Evolutionary conservation across 2,797 vertebrate genomes (phyloP).

Genomic region (Danio choprae): DNA sequence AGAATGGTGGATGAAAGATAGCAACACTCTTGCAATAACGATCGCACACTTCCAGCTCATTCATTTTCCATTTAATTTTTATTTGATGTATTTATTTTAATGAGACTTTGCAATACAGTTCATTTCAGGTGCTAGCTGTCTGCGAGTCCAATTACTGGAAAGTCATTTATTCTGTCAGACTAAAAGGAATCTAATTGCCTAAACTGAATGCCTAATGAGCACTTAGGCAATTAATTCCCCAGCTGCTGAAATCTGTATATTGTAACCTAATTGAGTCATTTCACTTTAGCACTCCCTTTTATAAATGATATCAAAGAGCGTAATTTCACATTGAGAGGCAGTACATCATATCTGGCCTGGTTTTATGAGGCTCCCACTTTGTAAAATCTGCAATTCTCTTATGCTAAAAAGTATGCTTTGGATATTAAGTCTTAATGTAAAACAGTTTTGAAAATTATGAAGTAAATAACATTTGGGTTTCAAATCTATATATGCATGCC

Average conservation of each 20-base stretch:
- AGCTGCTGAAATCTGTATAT: constrained; percentile 77
- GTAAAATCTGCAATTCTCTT: constrained; percentile 4
- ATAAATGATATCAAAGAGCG: constrained; percentile 50
- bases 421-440: neutral
- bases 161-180: constrained; percentile 74
- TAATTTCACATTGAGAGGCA: constrained; percentile 46
- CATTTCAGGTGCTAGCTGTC: constrained; percentile 70
- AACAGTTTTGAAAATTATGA: neutral
- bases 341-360: constrained; percentile 25
- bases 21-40: constrained; percentile 63
- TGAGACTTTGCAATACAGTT: constrained; percentile 76
- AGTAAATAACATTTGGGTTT: neutral
- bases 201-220: constrained; percentile 78
- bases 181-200: constrained; percentile 75
- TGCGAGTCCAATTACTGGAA: constrained; percentile 75
- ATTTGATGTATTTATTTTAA: constrained; percentile 80
- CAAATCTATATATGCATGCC: neutral
- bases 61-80: constrained; percentile 72
- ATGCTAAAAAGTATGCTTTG: neutral
- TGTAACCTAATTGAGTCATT: constrained; percentile 76
- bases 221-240: constrained; percentile 77
- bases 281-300: constrained; percentile 69
- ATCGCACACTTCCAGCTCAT: constrained; percentile 67
- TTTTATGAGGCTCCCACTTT: constrained; percentile 34
- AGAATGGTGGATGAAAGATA: neutral